A percentile compares a stretch with the other conserved stretches of the same genome.
Evolutionary conservation across 2,888 invertebrate species (phyloP).

Genomic region (Mesorhabditis sp.): DNA sequence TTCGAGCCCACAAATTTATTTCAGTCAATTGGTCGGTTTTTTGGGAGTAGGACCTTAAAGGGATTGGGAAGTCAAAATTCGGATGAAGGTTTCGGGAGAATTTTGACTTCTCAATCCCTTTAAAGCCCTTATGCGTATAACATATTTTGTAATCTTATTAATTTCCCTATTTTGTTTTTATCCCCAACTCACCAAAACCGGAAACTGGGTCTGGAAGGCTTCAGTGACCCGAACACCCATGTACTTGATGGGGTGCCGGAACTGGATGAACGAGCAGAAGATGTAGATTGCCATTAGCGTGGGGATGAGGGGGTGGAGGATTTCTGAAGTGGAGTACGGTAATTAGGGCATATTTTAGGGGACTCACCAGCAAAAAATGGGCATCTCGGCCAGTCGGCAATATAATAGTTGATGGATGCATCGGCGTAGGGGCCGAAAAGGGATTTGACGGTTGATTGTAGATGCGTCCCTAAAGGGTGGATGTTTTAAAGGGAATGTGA

Average conservation of each 20-base stretch:
- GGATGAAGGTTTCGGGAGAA: too few species aligned
- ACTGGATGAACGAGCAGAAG: not conserved
- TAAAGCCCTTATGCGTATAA: too few species aligned
- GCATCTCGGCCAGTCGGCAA: not conserved
- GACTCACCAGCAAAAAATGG: not conserved
- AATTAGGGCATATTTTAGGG: too few species aligned
- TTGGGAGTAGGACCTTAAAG: too few species aligned
- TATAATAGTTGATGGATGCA: not conserved
- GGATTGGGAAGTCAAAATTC: too few species aligned
- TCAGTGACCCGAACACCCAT: not conserved
- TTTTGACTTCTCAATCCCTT: too few species aligned
- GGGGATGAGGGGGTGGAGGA: slow-evolving; percentile 1
- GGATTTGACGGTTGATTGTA: not conserved
- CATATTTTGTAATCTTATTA: too few species aligned
- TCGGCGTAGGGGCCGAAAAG: slow-evolving; percentile 1
- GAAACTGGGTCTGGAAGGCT: not conserved
- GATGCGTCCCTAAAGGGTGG: not conserved
- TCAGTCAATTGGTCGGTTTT: too few species aligned
- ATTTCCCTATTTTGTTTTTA: too few species aligned
- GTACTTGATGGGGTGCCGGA: not conserved
- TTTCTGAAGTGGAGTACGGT: not conserved
- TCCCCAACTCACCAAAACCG: not conserved
- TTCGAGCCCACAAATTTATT: too few species aligned
- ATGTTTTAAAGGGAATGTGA: too few species aligned
- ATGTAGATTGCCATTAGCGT: not conserved